phyloP scores from a whole-genome alignment of 1,140 invertebrate genomes.

The Plodia interpunctella region DNA sequence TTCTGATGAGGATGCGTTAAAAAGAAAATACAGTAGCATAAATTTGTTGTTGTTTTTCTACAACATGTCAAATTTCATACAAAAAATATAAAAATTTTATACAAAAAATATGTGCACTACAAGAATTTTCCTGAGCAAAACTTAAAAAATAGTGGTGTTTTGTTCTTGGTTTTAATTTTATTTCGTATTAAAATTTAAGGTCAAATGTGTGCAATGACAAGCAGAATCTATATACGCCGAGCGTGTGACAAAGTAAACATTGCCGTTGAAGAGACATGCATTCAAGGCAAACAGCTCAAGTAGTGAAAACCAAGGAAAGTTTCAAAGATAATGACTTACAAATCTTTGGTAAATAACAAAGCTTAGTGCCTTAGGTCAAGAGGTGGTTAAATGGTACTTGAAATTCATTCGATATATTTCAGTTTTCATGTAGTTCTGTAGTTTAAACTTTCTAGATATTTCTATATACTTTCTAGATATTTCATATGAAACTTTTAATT shows the following conservation, averaged over 20 bases:
- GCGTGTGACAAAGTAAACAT: constrained; percentile 21
- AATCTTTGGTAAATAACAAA: background rate
- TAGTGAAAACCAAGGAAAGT: constrained; percentile 15
- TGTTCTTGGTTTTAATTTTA: too few species aligned
- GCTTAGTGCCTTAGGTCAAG: constrained; percentile 1
- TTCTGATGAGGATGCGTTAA: too few species aligned
- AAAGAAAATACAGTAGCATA: too few species aligned
- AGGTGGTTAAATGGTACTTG: background rate
- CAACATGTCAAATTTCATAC: too few species aligned
- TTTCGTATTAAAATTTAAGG: background rate
- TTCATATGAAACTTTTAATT: too few species aligned
- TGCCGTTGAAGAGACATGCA: constrained; percentile 1
- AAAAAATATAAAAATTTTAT: too few species aligned
- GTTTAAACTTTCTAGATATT: background rate
- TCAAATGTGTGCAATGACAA: background rate
- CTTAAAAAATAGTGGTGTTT: too few species aligned
- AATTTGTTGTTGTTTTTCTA: too few species aligned
- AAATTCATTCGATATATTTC: background rate
- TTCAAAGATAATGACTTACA: background rate
- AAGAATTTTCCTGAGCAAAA: too few species aligned
- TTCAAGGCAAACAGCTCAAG: background rate
- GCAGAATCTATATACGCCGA: constrained; percentile 2
- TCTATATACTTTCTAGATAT: background rate
- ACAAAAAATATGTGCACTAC: too few species aligned
- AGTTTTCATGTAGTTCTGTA: background rate